Conservation (phyloP, 2,113 vertebrate genomes). For the Trichomycterus rosablanca region DNA sequence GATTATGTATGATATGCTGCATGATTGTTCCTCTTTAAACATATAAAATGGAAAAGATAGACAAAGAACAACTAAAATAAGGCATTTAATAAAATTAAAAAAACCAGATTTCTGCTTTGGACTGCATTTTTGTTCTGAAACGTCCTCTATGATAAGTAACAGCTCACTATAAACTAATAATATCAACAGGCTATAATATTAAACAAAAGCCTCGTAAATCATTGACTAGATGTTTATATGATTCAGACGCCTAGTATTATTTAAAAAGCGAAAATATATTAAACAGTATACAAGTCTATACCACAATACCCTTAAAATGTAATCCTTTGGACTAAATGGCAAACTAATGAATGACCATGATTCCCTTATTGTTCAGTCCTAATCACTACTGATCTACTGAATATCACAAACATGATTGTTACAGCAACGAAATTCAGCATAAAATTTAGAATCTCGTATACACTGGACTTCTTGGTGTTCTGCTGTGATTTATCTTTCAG, state of each 20-base stretch:
- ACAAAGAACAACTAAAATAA: background rate
- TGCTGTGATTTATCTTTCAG: conserved; percentile 3
- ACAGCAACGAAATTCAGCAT: background rate
- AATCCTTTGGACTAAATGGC: background rate
- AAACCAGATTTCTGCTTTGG: background rate
- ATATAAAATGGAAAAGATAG: background rate
- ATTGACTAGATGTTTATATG: background rate
- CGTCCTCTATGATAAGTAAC: background rate
- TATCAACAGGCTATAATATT: background rate
- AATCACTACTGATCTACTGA: background rate
- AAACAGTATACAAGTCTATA: background rate
- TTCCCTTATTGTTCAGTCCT: background rate
- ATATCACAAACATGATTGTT: background rate
- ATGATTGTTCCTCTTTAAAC: too few relatives aligned
- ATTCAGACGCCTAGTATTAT: background rate
- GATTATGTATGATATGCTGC: too few relatives aligned
- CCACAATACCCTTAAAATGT: background rate
- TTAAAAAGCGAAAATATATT: conserved; percentile 3
- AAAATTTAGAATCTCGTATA: background rate
- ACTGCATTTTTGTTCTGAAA: conserved; percentile 11
- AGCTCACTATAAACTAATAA: background rate
- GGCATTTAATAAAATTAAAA: background rate
- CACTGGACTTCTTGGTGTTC: conserved; percentile 6
- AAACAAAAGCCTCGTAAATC: background rate
- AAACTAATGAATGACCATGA: background rate